phyloP scores from a whole-genome alignment of 2,888 invertebrate genomes.

The Caenorhabditis sinica region DNA sequence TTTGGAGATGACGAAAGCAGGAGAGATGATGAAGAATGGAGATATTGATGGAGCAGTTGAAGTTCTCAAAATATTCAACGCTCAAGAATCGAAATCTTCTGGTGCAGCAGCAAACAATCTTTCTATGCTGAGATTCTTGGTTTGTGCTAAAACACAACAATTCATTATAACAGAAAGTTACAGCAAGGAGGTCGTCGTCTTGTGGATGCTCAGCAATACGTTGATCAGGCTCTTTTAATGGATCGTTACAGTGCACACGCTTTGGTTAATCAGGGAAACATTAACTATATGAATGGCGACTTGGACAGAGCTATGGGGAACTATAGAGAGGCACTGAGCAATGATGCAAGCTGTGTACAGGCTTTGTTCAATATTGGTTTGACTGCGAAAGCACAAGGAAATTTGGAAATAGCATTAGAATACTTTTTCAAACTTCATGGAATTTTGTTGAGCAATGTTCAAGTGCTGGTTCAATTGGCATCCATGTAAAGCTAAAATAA shows the following conservation, averaged over 20 bases:
- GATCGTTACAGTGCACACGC: conserved; percentile 90
- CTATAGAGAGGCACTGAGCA: conserved; percentile 88
- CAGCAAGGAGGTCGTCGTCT: conserved; percentile 89
- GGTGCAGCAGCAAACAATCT: conserved; percentile 92
- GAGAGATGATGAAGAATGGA: conserved; percentile 70
- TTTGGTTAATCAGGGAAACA: conserved; percentile 91
- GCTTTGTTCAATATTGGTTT: conserved; percentile 85
- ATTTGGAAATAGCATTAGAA: conserved; percentile 89
- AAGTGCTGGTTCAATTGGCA: conserved; percentile 90
- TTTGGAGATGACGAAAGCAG: conserved; percentile 91
- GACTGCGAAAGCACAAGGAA: conserved; percentile 88
- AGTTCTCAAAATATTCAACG: conserved; percentile 84
- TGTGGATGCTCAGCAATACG: conserved; percentile 89
- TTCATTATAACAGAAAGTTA: conserved; percentile 65
- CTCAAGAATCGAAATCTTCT: conserved; percentile 90
- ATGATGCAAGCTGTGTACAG: conserved; percentile 89
- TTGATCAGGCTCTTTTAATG: conserved; percentile 88
- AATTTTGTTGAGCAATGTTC: conserved; percentile 88
- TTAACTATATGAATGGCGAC: conserved; percentile 88
- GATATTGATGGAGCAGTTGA: conserved; percentile 71
- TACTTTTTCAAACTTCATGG: conserved; percentile 90
- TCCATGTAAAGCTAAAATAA: conserved; percentile 86
- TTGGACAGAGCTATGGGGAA: conserved; percentile 74
- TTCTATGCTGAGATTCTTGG: conserved; percentile 91
- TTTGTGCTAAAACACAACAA: no score